Conservation (phyloP, 2,888 invertebrate species). For the Cerastis rubricosa region DNA sequence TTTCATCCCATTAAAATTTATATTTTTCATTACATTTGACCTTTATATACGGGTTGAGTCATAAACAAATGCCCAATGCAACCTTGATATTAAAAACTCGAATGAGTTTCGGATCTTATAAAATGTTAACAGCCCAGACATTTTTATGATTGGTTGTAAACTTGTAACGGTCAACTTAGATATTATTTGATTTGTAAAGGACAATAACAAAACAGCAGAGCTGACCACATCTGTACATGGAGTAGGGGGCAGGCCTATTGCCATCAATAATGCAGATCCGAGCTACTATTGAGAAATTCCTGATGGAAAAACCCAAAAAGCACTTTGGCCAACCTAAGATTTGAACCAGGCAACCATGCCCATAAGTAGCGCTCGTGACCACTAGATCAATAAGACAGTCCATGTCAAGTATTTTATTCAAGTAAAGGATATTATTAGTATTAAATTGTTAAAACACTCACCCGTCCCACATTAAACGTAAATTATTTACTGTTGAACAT, state of each 20-base stretch:
- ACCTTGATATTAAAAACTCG: slow-evolving; percentile 54
- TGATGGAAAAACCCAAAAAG: not conserved
- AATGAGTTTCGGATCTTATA: slow-evolving; percentile 41
- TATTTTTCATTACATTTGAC: slow-evolving; percentile 41
- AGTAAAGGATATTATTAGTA: not conserved
- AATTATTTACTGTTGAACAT: slow-evolving; percentile 1
- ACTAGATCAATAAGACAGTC: not conserved
- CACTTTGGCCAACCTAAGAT: not conserved
- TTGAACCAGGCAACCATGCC: not conserved
- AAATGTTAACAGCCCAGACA: slow-evolving; percentile 33
- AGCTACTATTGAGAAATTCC: not conserved
- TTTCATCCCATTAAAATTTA: slow-evolving; percentile 47
- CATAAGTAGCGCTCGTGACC: not conserved
- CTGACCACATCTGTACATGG: not conserved
- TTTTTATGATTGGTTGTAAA: slow-evolving; percentile 16
- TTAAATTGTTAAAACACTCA: not conserved
- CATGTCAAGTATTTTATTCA: not conserved
- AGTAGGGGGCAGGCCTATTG: not conserved
- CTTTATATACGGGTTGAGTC: slow-evolving; percentile 46
- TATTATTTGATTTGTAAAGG: slow-evolving; percentile 22
- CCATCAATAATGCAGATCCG: too few relatives aligned
- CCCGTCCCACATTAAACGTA: not conserved
- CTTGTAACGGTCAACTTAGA: slow-evolving; percentile 27
- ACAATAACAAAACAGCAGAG: not conserved
- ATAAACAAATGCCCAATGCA: slow-evolving; percentile 26